Base-by-base conservation (phyloP, 2,888 invertebrate species). In the Drosophila picticornis region DNA sequence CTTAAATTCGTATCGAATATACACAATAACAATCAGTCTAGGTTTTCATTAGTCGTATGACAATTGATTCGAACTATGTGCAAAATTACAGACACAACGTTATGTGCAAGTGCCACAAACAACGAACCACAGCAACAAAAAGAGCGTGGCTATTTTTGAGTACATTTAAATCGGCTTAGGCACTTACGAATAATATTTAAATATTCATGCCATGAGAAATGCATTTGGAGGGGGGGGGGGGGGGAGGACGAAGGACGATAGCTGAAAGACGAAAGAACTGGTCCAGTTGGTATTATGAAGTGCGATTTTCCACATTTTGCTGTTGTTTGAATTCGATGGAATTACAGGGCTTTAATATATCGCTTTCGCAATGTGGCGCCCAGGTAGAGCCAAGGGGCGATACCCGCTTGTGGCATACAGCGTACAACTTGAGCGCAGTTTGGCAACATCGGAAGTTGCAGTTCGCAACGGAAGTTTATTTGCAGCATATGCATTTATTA, bases 401-500 rank as follows among this genome's bases (percentile, higher is more conserved):
- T 25, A n/a, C 22, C 31, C 59, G 65, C 34, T 46, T 51, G 51
- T 60, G 66, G 65, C 52, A 70, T 55, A 55, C 19, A 60, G 13
- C 68, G 56, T 46, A 25, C 43, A 79, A 75, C 75, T 71, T 72
- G 81, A 60, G 59, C 50, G 62, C 75, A 77, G 69, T 78, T 55
- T 55, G 60, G 63, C 70, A 68, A 65, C 69, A 80, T 65, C 80
- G 83, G 82, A 88, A 81, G 86, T 63, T 60, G 67, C 53, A 56
- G 70, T 77, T 72, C 68, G 80, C 70, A 75, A 72, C 88, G 90
- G 86, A 90, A 79, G 88, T 90, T 85, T 85, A 85, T 70, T 83
- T 79, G 73, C 71, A 83, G 72, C 86, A 88, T 85, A 86, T 90
- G 90, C 88, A 85, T 86, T 86, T 86, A 86, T 86, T 88, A 90